Evolutionary conservation across 2,113 vertebrate genomes (phyloP).

Genomic region (Origma solitaria): DNA sequence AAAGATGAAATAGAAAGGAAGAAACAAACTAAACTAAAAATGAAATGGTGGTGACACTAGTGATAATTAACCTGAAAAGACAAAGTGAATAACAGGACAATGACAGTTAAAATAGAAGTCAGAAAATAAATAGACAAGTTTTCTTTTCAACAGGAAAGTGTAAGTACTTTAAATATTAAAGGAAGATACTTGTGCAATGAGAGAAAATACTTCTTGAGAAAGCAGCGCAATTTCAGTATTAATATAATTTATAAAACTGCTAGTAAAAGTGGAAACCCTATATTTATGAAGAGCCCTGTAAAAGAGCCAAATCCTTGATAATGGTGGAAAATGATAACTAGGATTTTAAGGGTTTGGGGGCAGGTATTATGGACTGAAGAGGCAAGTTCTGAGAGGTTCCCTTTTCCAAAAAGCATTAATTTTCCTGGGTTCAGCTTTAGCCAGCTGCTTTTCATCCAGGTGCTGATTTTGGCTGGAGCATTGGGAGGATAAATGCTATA

Average conservation of each 20-base stretch:
- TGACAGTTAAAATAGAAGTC: not conserved
- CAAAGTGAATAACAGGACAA: not conserved
- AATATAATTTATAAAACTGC: not conserved
- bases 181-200: not conserved
- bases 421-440: conserved; percentile 48
- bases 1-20: not conserved
- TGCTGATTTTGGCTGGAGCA: conserved; percentile 56
- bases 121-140: not conserved
- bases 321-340: conserved; percentile 18
- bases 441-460: conserved; percentile 59
- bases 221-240: not conserved
- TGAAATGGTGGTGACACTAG: not conserved
- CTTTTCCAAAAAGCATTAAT: conserved; percentile 38
- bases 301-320: conserved; percentile 22
- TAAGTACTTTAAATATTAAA: not conserved
- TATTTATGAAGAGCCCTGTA: not conserved
- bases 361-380: conserved; percentile 33
- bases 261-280: not conserved
- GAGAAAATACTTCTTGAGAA: not conserved
- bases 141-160: not conserved
- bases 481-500: conserved; percentile 34
- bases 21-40: not conserved
- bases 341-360: conserved; percentile 19
- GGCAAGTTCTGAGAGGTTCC: conserved; percentile 45
- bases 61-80: not conserved